Conservation (phyloP, 64 coral and sea anemone species). For the Stylophora pistillata region DNA sequence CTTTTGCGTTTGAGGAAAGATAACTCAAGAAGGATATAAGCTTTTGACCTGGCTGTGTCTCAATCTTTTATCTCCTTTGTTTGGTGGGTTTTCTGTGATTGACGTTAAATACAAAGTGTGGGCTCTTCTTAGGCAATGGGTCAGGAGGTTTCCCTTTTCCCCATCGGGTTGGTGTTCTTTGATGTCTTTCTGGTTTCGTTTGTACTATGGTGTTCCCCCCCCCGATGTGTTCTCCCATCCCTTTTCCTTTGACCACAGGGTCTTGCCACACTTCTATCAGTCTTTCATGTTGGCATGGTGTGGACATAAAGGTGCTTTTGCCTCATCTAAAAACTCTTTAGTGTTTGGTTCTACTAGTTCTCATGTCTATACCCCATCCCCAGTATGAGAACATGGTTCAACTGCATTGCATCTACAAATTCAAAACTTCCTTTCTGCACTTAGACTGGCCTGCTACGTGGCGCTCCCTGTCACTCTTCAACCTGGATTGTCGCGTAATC, state of each 20-base stretch:
- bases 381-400: no score
- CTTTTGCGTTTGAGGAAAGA: no score
- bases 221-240: not conserved
- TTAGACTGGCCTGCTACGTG: conserved; percentile 6
- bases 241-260: not conserved
- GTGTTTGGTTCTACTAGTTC: no score
- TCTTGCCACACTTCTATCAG: not conserved
- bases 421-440: not conserved
- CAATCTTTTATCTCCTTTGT: no score
- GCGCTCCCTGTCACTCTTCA: not conserved
- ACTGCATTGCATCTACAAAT: not conserved
- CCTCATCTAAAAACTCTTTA: not conserved
- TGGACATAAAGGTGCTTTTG: not conserved
- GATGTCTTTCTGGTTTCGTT: not conserved
- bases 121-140: conserved; percentile 9
- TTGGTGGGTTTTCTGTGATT: not conserved
- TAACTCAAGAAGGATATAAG: no score
- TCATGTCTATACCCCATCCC: no score
- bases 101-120: not conserved
- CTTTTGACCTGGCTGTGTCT: no score
- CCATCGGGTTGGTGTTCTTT: not conserved
- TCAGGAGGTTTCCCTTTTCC: not conserved
- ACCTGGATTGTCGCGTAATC: conserved; percentile 2
- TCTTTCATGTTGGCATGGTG: not conserved
- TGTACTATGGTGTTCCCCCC: not conserved